Conservation (phyloP, 2,113 vertebrate species). For the Centrocercus urophasianus region DNA sequence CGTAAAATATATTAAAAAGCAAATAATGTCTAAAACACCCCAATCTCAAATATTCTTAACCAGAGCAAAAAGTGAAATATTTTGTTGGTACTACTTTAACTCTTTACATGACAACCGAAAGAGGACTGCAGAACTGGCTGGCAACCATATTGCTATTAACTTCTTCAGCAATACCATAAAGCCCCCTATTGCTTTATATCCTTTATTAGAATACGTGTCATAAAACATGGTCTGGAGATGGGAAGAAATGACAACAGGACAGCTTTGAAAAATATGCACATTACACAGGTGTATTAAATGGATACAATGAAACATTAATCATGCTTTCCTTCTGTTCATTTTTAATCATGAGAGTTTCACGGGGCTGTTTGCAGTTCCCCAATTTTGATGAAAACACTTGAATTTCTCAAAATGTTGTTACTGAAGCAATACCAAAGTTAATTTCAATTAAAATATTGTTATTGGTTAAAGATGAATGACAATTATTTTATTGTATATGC, state of each 20-base stretch:
- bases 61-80: background rate
- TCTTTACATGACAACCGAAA: background rate
- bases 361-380: background rate
- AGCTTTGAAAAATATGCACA: slow-evolving; percentile 35
- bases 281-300: slow-evolving; percentile 30
- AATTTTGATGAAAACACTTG: background rate
- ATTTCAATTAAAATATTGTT: slow-evolving; percentile 13
- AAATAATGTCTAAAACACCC: background rate
- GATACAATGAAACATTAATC: slow-evolving; percentile 29
- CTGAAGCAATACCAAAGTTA: background rate
- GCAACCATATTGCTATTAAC: background rate
- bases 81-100: background rate
- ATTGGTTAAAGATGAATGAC: slow-evolving; percentile 9
- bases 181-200: background rate
- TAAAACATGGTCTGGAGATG: slow-evolving; percentile 5
- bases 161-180: background rate
- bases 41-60: background rate
- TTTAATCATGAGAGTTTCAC: slow-evolving; percentile 3
- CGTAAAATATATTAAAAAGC: background rate
- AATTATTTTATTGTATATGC: background rate
- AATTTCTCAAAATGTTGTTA: background rate
- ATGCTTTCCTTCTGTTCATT: background rate
- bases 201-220: background rate
- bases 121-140: background rate
- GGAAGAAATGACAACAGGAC: slow-evolving; percentile 16